phyloP scores from a whole-genome alignment of 2,888 invertebrate genomes.

The Cremastinae sp. region DNA sequence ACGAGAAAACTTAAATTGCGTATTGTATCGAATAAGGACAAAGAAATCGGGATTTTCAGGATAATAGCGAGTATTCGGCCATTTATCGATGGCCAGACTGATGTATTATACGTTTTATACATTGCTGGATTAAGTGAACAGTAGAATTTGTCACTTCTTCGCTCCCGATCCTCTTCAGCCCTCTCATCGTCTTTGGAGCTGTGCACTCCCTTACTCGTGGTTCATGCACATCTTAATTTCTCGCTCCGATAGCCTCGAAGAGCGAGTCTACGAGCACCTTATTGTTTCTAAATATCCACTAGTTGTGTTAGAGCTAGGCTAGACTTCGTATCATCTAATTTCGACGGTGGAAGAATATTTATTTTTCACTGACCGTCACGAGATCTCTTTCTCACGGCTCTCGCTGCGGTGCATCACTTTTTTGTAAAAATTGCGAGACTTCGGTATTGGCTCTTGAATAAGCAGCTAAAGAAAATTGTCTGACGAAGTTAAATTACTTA shows the following conservation, averaged over 20 bases:
- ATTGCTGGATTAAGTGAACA: slow-evolving; percentile 71
- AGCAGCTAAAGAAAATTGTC: not conserved
- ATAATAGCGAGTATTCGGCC: slow-evolving; percentile 67
- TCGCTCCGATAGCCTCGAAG: no score
- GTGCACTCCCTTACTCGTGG: slow-evolving; percentile 63
- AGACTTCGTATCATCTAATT: no score
- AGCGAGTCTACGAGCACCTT: no score
- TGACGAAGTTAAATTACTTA: slow-evolving; percentile 43
- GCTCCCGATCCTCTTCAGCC: not conserved
- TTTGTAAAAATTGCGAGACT: no score
- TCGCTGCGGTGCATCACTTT: slow-evolving; percentile 60
- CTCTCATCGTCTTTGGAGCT: slow-evolving; percentile 62
- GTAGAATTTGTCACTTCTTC: slow-evolving; percentile 24
- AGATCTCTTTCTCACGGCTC: no score
- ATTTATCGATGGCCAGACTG: slow-evolving; percentile 74
- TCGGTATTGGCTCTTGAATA: not conserved
- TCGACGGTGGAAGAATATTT: no score
- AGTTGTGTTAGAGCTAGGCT: no score
- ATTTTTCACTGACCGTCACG: no score
- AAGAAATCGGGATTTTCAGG: slow-evolving; percentile 39
- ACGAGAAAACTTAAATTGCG: slow-evolving; percentile 8
- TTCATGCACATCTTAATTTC: slow-evolving; percentile 63
- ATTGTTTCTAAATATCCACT: no score
- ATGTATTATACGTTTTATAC: slow-evolving; percentile 79
- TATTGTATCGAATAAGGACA: slow-evolving; percentile 25